Conservation (phyloP, 2,888 invertebrate genomes). For the Harpalus rubripes region DNA sequence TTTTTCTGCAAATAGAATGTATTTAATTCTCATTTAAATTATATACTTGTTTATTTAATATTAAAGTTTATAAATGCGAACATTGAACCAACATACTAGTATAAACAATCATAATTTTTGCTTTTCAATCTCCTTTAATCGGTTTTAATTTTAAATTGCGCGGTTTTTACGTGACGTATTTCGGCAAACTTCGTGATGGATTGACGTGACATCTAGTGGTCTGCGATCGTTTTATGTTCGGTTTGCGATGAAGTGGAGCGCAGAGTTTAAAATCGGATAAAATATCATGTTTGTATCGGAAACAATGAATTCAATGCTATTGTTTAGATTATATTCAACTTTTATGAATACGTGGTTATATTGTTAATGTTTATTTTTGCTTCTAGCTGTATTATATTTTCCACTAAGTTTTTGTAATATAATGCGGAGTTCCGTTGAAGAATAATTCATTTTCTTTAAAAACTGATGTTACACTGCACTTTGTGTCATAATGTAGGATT, state of each 20-base stretch:
- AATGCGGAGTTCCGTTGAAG: not conserved
- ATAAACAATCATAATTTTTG: no score
- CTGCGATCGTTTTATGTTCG: not conserved
- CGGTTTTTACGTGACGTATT: no score
- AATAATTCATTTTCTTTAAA: no score
- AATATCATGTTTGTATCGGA: not conserved
- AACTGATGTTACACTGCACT: no score
- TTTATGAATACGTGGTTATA: not conserved
- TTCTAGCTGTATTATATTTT: not conserved
- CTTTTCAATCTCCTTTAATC: no score
- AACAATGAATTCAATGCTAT: not conserved
- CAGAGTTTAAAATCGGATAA: not conserved
- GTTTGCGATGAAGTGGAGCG: not conserved
- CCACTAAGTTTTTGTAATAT: not conserved
- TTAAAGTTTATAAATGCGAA: no score
- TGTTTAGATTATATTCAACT: not conserved
- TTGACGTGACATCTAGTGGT: slow-evolving; percentile 48
- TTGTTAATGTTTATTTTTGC: not conserved
- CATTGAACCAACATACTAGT: no score
- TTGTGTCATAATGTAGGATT: no score
- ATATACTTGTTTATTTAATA: no score
- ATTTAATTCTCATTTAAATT: no score
- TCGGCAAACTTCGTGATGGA: slow-evolving; percentile 9
- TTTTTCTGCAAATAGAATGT: no score
- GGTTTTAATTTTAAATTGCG: no score